Evolutionary conservation across 1,140 invertebrate genomes (phyloP).

Genomic region (Drosophila setifemur): DNA sequence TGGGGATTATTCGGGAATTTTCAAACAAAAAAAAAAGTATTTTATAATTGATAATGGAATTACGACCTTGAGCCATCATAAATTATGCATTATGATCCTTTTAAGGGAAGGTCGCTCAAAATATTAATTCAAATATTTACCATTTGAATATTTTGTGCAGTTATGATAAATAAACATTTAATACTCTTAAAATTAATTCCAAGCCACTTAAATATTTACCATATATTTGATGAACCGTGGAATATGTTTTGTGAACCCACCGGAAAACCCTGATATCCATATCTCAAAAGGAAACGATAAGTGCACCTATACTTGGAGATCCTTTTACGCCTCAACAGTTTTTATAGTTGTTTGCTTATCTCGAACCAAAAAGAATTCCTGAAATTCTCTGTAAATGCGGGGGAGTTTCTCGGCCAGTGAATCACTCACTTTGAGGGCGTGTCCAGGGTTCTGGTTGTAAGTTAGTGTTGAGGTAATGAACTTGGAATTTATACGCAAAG

Average conservation of each 20-base stretch:
- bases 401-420: constrained; percentile 12
- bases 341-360: constrained; percentile 58
- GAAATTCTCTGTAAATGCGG: constrained; percentile 14
- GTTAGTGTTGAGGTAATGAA: constrained; percentile 51
- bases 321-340: constrained; percentile 74
- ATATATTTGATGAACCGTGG: too few relatives aligned
- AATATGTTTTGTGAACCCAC: background rate
- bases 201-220: too few relatives aligned
- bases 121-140: too few relatives aligned
- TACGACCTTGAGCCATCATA: background rate
- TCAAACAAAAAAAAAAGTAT: background rate
- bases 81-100: too few relatives aligned
- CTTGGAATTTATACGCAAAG: constrained; percentile 44
- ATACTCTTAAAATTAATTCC: too few relatives aligned
- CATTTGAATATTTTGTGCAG: too few relatives aligned
- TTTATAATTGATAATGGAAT: background rate
- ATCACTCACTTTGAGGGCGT: constrained; percentile 47
- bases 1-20: too few relatives aligned
- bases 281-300: constrained; percentile 57
- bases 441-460: constrained; percentile 9
- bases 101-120: too few relatives aligned
- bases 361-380: constrained; percentile 9
- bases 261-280: constrained; percentile 28
- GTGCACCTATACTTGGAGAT: constrained; percentile 39
- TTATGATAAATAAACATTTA: too few relatives aligned